These are phyloP conservation scores for Diogma glabrata DNA, from an alignment of 2,888 invertebrate genomes.

Conservation along the genomic window DNA sequence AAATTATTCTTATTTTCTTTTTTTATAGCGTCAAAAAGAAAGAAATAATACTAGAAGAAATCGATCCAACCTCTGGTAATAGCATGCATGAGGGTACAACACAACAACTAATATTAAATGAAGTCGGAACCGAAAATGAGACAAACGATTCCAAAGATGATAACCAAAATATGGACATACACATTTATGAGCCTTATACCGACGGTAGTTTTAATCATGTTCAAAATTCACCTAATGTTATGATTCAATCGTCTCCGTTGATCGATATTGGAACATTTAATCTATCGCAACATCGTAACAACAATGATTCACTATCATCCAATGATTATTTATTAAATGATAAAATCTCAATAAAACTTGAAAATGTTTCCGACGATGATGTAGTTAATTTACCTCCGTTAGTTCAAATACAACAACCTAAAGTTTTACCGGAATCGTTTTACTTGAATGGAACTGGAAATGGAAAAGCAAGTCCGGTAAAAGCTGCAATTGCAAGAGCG, in stretches of 20 bases:
- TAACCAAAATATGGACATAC: conserved; percentile 1
- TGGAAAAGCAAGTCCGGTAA: conserved; percentile 13
- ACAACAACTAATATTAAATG: neutral
- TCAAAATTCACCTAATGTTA: neutral
- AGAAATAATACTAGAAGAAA: conserved; percentile 5
- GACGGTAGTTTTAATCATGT: neutral
- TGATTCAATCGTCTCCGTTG: neutral
- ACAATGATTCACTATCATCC: conserved; percentile 1
- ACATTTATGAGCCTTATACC: conserved; percentile 1
- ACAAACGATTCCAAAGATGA: conserved; percentile 5
- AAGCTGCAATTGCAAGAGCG: conserved; percentile 15
- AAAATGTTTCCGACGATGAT: neutral
- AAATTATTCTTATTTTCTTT: too few species aligned
- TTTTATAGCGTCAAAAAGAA: conserved; percentile 4
- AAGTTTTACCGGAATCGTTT: too few species aligned
- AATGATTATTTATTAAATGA: too few species aligned
- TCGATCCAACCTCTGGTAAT: conserved; percentile 8
- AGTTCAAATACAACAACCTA: conserved; percentile 5
- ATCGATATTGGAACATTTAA: too few species aligned
- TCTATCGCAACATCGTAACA: too few species aligned
- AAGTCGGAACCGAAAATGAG: too few species aligned
- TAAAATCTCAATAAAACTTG: conserved; percentile 1
- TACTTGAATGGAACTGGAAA: conserved; percentile 2
- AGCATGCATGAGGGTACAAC: neutral
- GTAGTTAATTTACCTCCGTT: conserved; percentile 2